phyloP scores from a whole-genome alignment of 1,140 invertebrate genomes.

The Bathynomus jamesi region DNA sequence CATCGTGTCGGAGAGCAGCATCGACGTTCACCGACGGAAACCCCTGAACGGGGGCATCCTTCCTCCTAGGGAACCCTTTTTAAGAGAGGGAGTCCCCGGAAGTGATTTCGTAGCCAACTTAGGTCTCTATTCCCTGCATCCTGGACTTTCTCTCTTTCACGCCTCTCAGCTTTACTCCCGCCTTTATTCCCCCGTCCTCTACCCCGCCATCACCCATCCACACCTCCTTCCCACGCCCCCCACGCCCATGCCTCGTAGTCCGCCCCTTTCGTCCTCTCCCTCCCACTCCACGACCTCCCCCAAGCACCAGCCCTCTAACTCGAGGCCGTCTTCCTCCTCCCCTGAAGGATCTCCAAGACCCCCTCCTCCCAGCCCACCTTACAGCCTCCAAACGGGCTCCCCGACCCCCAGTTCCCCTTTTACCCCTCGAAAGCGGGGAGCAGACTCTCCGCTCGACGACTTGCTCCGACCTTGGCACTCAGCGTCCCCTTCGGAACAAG shows the following conservation, averaged over 20 bases:
- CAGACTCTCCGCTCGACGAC: constrained; percentile 23
- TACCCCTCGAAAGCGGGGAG: constrained; percentile 23
- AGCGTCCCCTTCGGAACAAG: constrained; percentile 30
- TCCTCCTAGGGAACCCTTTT: constrained; percentile 1
- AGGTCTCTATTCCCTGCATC: constrained; percentile 30
- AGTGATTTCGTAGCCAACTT: constrained; percentile 16
- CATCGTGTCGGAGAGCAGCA: constrained; percentile 26
- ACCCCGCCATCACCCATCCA: constrained; percentile 19
- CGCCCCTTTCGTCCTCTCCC: constrained; percentile 3
- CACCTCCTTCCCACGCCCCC: constrained; percentile 14
- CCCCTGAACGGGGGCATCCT: not conserved
- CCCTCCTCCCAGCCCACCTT: constrained; percentile 3
- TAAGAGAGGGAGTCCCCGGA: constrained; percentile 10
- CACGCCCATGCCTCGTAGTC: not conserved
- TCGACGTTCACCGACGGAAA: constrained; percentile 23
- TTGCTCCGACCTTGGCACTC: constrained; percentile 9
- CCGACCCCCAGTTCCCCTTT: constrained; percentile 14
- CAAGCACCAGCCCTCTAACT: constrained; percentile 3
- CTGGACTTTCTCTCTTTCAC: constrained; percentile 33
- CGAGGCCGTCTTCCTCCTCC: constrained; percentile 9
- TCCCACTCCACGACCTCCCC: constrained; percentile 3
- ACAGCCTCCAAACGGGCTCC: not conserved
- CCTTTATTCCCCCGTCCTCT: constrained; percentile 28
- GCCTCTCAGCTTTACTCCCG: constrained; percentile 34
- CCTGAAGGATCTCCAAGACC: not conserved